phyloP scores from a whole-genome alignment of 1,140 invertebrate species.

The Daktulosphaira vitifoliae region DNA sequence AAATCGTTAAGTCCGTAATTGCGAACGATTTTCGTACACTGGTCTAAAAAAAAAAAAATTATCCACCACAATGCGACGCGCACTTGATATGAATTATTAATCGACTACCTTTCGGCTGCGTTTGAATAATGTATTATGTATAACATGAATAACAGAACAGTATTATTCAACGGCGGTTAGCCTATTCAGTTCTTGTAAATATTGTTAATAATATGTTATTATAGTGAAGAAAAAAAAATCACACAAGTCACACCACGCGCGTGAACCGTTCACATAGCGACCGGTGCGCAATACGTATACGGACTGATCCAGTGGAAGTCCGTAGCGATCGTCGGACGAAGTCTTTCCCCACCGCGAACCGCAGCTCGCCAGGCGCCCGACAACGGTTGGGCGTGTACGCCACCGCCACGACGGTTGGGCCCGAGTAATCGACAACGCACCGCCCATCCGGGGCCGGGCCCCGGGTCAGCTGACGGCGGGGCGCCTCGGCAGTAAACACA shows the following conservation, averaged over 20 bases:
- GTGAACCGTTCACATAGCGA: conserved; percentile 54
- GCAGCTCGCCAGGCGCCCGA: conserved; percentile 28
- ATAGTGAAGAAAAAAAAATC: conserved; percentile 14
- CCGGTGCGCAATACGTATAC: conserved; percentile 57
- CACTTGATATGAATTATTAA: neutral
- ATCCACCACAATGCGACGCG: no score
- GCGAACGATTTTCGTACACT: neutral
- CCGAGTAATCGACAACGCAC: neutral
- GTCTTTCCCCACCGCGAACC: conserved; percentile 27
- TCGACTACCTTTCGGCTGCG: neutral
- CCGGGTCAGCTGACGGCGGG: conserved; percentile 24
- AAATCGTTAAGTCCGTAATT: neutral
- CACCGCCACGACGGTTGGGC: neutral
- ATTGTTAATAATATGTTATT: no score
- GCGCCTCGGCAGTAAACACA: conserved; percentile 42
- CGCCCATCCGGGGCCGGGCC: conserved; percentile 26
- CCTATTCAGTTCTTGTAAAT: no score
- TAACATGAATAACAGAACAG: no score
- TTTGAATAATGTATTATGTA: no score
- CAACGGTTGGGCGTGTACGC: conserved; percentile 25
- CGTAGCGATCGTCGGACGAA: conserved; percentile 55
- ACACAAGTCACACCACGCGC: conserved; percentile 29
- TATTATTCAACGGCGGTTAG: no score
- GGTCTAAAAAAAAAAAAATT: no score
- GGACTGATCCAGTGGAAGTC: conserved; percentile 57